Conservation (phyloP, 2,888 invertebrate species). For the Eumerus sabulonum region DNA sequence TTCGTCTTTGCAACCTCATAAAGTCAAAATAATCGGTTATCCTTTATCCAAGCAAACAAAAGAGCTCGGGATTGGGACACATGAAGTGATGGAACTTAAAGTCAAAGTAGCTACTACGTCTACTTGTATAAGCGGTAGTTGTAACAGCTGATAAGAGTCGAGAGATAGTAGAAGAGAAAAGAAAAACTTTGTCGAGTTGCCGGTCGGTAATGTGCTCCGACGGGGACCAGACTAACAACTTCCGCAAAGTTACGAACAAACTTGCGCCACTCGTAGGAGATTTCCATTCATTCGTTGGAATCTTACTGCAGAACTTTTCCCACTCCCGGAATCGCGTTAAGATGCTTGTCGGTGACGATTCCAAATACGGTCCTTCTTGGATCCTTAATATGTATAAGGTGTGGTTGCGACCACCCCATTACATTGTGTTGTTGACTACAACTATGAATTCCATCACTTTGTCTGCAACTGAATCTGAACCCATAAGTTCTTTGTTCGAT, state of each 20-base stretch:
- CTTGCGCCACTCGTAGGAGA: constrained; percentile 40
- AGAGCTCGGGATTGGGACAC: too few relatives aligned
- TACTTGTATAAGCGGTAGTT: too few relatives aligned
- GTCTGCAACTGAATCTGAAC: background rate
- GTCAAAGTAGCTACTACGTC: too few relatives aligned
- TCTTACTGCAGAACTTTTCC: constrained; percentile 47
- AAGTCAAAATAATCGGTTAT: constrained; percentile 65
- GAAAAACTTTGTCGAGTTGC: constrained; percentile 10
- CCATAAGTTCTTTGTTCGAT: constrained; percentile 54
- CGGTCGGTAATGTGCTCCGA: background rate
- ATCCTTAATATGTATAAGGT: too few relatives aligned
- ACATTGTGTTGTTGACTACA: constrained; percentile 47
- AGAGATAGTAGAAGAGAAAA: constrained; percentile 18
- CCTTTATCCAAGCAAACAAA: constrained; percentile 22
- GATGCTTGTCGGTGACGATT: constrained; percentile 16
- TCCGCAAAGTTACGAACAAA: constrained; percentile 57
- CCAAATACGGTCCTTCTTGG: background rate
- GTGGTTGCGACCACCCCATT: too few relatives aligned
- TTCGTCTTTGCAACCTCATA: constrained; percentile 11
- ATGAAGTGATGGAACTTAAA: background rate
- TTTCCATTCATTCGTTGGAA: constrained; percentile 50
- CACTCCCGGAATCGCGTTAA: constrained; percentile 16
- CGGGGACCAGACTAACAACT: constrained; percentile 55
- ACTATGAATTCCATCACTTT: constrained; percentile 46
- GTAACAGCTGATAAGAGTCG: constrained; percentile 52